Conservation (phyloP, 2,113 vertebrate genomes). For the Serinus canaria region DNA sequence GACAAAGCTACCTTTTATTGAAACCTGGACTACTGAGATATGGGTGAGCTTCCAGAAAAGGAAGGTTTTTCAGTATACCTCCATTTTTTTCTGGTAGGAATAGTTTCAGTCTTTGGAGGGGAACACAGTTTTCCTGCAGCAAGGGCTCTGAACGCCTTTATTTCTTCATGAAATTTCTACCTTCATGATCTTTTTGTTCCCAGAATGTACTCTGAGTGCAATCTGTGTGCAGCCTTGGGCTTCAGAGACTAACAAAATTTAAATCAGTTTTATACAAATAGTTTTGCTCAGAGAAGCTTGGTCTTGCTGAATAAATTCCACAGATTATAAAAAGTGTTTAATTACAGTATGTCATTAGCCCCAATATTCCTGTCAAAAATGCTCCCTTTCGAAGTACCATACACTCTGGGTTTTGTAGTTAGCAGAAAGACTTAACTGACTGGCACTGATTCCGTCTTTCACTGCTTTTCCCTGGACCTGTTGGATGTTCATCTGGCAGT, state of each 20-base stretch:
- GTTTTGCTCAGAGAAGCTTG: conserved; percentile 22
- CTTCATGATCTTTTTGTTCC: background rate
- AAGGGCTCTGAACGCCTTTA: background rate
- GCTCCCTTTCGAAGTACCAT: background rate
- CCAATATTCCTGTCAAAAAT: conserved; percentile 6
- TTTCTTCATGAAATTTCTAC: background rate
- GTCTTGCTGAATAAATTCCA: conserved; percentile 3
- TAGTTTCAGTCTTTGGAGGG: background rate
- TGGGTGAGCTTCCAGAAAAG: background rate
- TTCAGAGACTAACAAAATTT: conserved; percentile 49
- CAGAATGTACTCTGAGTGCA: background rate
- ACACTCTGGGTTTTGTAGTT: background rate
- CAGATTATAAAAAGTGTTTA: conserved; percentile 34
- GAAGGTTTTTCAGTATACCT: background rate
- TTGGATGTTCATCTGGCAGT: background rate
- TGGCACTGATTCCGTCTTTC: background rate
- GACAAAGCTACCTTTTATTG: background rate
- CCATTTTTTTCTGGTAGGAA: background rate
- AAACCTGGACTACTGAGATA: background rate
- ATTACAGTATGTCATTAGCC: conserved; percentile 13
- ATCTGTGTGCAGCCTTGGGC: background rate
- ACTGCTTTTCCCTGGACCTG: background rate
- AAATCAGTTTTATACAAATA: conserved; percentile 29
- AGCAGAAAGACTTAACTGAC: background rate
- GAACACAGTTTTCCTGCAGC: background rate